phyloP scores from a whole-genome alignment of 2,113 vertebrate species.

The Noctilio leporinus region DNA sequence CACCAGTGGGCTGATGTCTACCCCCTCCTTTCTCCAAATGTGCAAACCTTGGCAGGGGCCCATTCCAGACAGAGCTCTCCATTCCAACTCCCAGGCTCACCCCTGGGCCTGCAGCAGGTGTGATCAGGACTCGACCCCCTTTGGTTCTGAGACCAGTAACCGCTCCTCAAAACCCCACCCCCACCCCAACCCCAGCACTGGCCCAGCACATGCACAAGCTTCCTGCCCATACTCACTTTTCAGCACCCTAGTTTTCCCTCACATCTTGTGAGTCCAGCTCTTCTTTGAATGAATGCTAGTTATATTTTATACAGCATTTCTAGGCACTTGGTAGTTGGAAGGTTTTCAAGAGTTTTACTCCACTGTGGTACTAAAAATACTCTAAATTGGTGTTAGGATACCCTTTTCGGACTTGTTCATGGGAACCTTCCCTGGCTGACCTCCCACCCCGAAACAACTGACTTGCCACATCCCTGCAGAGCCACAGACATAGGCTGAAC shows the following conservation, averaged over 20 bases:
- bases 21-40: background rate
- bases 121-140: background rate
- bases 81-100: background rate
- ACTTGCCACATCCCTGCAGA: background rate
- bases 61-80: background rate
- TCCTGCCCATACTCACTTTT: background rate
- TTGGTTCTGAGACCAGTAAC: background rate
- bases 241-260: background rate
- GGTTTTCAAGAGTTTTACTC: constrained; percentile 2
- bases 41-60: background rate
- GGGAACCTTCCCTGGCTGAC: background rate
- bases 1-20: rapidly evolving
- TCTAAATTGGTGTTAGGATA: background rate
- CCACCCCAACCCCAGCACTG: background rate
- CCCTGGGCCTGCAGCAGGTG: background rate
- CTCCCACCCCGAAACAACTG: background rate
- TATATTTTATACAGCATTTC: background rate
- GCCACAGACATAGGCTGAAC: background rate
- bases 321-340: constrained; percentile 1
- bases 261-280: background rate
- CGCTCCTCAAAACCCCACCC: background rate
- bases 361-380: background rate
- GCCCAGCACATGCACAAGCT: background rate
- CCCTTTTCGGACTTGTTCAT: background rate
- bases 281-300: background rate